Evolutionary conservation across 2,797 vertebrate species (phyloP), one percentile per base, ranked within the genome.

Genomic region (Muscicapa comitata): DNA sequence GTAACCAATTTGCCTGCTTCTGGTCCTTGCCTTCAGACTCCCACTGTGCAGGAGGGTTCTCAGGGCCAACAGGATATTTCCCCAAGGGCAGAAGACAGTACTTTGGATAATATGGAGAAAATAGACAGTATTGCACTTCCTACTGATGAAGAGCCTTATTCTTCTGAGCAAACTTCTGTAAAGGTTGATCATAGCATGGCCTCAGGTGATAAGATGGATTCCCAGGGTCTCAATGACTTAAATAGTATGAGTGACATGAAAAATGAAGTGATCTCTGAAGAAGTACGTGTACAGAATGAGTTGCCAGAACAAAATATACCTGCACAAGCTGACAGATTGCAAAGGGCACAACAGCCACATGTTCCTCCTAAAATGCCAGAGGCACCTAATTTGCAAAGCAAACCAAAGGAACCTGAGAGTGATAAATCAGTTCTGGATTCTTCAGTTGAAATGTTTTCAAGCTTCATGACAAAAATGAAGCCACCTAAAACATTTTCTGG

Each of bases 381-480:
- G 61, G 13, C 35, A 23, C 63, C 90, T 81, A 43, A 68, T 33
- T 85, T 94, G 42, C 96, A 97, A 86, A 97, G 43, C 67, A 95
- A 86, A 78, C 96, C 98, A 70, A 97, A 97, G 79, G 95, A 95
- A 83, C 57, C 96, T 43, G 97, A 98, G 57, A 83, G 94, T 89
- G 98, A 99, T 25, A 99, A 98, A 95, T 98, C 98, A 1, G 85
- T 98, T 17, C 90, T 98, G 65, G 98, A 98, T 81, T 98, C 98
- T 77, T 98, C 99, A 76, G 97, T 98, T 94, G 99, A 99, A 96
- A 97, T 98, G 87, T 98, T 99, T 95, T 98, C 99, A 94, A 98
- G 98, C 38, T 99, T 99, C 87, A 97, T 99, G 97, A 98, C 98
- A 63, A 99, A 98, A 97, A 97, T 99, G 97, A 98, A 98, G 85